Evolutionary conservation across 2,888 invertebrate species (phyloP), one percentile per base, ranked within the genome.

Genomic region (Trachelus troglodyta): DNA sequence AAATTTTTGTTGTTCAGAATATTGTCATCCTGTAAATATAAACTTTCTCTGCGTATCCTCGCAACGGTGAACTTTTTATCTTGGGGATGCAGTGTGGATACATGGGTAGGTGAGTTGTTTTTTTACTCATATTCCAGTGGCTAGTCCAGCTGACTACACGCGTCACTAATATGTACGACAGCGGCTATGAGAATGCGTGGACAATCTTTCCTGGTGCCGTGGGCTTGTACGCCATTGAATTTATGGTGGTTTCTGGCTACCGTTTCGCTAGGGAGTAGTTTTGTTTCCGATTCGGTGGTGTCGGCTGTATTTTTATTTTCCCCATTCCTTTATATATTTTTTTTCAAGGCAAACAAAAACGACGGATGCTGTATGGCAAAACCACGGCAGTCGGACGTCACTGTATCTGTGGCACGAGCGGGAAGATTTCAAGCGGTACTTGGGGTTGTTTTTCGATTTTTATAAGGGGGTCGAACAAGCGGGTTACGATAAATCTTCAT

Each of bases 81-180:
- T 74, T n/a, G 74, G 74, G 37, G 30, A 12, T 30, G 35, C 74
- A 34, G 74, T 74, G 56, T 56, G 56, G 56, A 23, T 56, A 23
- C 56, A 23, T 6, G 56, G 56, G 23, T 56, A 56, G 56, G 2
- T 3, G 23, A 23, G 40, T 23, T 1, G 6, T 6, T 56, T 56
- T 56, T 56, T 56, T 56, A 23, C 56, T 23, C 56, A 2, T 23
- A 9, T 56, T 56, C 56, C 56, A 23, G 34, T 11, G 56, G 23
- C 56, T 56, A 23, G 56, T 56, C 76, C 12, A 33, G 74, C 74
- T 34, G 23, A 35, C 30, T 35, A 12, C 74, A 74, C 74, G 75
- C 73, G 34, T 78, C 73, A 76, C 78, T 76, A 73, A 78, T 78
- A 76, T 73, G 76, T 76, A 76, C 75, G 69, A 76, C 73, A 73